These are phyloP conservation scores for Pachyrhynchus sulphureomaculatus DNA, from an alignment of 1,140 invertebrate genomes.

Conservation along the genomic window DNA sequence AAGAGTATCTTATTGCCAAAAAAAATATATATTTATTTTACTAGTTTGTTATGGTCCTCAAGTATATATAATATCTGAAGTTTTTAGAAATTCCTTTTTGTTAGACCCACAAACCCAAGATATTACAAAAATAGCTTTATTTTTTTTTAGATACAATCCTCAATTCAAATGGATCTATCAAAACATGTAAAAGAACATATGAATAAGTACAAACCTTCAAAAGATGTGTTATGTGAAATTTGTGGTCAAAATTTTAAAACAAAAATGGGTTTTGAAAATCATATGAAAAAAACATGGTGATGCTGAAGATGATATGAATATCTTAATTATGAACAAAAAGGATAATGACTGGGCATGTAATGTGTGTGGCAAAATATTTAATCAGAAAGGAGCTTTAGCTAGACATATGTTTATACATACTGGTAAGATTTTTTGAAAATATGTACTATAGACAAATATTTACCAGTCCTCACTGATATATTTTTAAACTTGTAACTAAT, in stretches of 20 bases:
- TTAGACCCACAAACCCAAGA: too few relatives aligned
- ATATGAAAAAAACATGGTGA: slow-evolving; percentile 68
- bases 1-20: too few relatives aligned
- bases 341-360: slow-evolving; percentile 68
- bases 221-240: slow-evolving; percentile 55
- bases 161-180: slow-evolving; percentile 19
- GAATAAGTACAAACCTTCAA: slow-evolving; percentile 17
- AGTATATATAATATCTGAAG: slow-evolving; percentile 66
- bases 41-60: slow-evolving; percentile 72
- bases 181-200: slow-evolving; percentile 15
- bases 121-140: slow-evolving; percentile 58
- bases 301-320: slow-evolving; percentile 47
- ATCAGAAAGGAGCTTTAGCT: slow-evolving; percentile 65
- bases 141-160: slow-evolving; percentile 8
- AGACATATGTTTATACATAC: slow-evolving; percentile 69
- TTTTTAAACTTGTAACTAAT: too few relatives aligned
- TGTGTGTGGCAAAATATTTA: slow-evolving; percentile 76
- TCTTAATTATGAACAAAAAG: slow-evolving; percentile 9
- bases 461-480: too few relatives aligned
- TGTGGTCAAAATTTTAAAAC: slow-evolving; percentile 69
- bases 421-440: slow-evolving; percentile 48
- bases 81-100: slow-evolving; percentile 54
- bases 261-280: slow-evolving; percentile 64
- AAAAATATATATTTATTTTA: slow-evolving; percentile 71
- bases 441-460: background rate